phyloP scores from a whole-genome alignment of 2,797 vertebrate species.

The Mastacembelus armatus region DNA sequence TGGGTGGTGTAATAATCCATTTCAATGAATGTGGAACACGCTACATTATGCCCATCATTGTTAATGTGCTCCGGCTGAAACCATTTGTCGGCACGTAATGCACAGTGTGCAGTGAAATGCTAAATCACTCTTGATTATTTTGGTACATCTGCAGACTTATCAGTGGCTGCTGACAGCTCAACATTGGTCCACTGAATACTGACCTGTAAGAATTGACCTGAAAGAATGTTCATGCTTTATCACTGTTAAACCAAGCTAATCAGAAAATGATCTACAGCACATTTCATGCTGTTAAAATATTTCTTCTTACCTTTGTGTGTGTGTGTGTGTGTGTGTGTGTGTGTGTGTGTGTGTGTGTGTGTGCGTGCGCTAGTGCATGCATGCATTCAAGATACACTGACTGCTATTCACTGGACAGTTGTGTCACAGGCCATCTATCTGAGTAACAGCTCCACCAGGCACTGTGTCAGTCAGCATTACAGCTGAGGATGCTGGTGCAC shows the following conservation, averaged over 20 bases:
- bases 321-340: constrained; percentile 9
- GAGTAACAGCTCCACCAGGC: constrained; percentile 67
- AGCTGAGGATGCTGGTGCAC: constrained; percentile 53
- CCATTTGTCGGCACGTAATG: constrained; percentile 20
- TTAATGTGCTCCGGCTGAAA: constrained; percentile 29
- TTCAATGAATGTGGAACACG: constrained; percentile 10
- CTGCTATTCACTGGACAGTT: constrained; percentile 59
- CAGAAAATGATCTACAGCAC: neutral
- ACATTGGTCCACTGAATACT: neutral
- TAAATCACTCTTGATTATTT: constrained; percentile 28
- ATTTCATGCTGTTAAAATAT: neutral
- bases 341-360: constrained; percentile 17
- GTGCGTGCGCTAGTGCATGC: constrained; percentile 12
- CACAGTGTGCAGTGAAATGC: constrained; percentile 15
- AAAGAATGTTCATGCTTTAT: neutral
- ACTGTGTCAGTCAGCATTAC: constrained; percentile 76
- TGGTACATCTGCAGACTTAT: constrained; percentile 18
- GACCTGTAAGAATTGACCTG: neutral
- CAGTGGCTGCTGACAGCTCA: neutral
- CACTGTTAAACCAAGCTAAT: neutral
- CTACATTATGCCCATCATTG: constrained; percentile 24
- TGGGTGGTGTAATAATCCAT: constrained; percentile 7
- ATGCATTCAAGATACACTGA: constrained; percentile 32
- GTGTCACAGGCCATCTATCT: constrained; percentile 59
- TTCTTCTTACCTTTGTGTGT: neutral